Base-by-base conservation (phyloP, 2,888 invertebrate genomes). In the Sarcophaga caerulescens region DNA sequence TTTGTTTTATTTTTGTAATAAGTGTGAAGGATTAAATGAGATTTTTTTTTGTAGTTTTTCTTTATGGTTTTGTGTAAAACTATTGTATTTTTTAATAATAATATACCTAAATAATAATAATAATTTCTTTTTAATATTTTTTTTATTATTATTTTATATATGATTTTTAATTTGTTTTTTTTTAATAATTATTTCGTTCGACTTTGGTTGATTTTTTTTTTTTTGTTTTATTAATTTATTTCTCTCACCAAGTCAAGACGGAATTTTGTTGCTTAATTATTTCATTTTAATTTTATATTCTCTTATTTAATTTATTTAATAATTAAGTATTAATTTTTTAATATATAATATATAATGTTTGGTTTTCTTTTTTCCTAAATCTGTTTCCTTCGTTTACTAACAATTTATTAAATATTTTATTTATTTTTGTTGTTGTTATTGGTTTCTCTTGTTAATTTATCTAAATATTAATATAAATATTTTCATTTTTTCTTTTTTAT, bases 211-310 rank as follows among this genome's bases (percentile, higher is more conserved):
- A 23, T 21, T 62, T 73, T 59, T 19, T 59, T 59, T 71, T 21
- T 62, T 73, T 59, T 19, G 47, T 59, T 71, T 10, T 73, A 23
- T 3, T 66, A 66, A 60, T 78, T 73, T 81, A 87, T 82, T 87
- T 87, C 87, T 88, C 87, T 89, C 81, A 74, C 84, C 86, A 84
- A 86, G 89, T 89, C 89, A 90, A 90, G 89, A 90, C 89, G 89
- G 89, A 89, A 88, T 90, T 89, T 88, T 88, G 88, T 88, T 89
- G 65, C 85, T 87, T 87, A 84, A 83, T 89, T 85, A 70, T 68
- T 86, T 81, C 77, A 19, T 68, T 59, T 83, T 70, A 12, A 52
- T 17, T 59, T 81, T 73, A 60, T 52, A 14, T 52, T 52, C 14
- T 52, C 52, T 52, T 52, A 12, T 52, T 52, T 35, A 35, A 35